phyloP scores from a whole-genome alignment of 2,888 invertebrate species.

The Toxonevra muliebris region DNA sequence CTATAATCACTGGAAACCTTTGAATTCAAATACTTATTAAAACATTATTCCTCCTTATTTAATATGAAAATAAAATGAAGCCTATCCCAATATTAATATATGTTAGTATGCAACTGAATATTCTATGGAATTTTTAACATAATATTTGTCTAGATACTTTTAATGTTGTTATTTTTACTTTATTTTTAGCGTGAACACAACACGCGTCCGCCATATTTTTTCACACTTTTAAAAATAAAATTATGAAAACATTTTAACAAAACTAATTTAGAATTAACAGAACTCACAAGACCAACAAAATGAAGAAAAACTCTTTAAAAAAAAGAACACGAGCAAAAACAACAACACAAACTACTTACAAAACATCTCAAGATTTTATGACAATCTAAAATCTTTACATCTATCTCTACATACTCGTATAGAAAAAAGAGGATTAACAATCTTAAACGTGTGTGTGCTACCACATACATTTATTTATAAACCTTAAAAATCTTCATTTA shows the following conservation, averaged over 20 bases:
- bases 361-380: too few species aligned
- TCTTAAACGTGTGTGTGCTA: slow-evolving; percentile 16
- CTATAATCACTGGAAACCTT: too few species aligned
- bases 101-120: background rate
- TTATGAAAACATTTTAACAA: too few species aligned
- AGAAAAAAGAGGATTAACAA: slow-evolving; percentile 43
- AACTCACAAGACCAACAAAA: background rate
- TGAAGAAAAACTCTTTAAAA: background rate
- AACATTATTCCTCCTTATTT: too few species aligned
- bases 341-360: background rate
- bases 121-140: too few species aligned
- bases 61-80: slow-evolving; percentile 18
- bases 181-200: slow-evolving; percentile 14
- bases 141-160: background rate
- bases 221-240: slow-evolving; percentile 14
- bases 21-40: too few species aligned
- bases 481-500: slow-evolving; percentile 31
- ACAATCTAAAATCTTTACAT: too few species aligned
- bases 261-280: background rate
- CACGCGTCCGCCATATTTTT: slow-evolving; percentile 42
- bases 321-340: background rate
- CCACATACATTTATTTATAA: background rate
- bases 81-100: slow-evolving; percentile 1
- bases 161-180: slow-evolving; percentile 11
- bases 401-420: slow-evolving; percentile 26